These are phyloP conservation scores for Heteromyza rotundicornis DNA, from an alignment of 2,888 invertebrate species.

Conservation along the genomic window DNA sequence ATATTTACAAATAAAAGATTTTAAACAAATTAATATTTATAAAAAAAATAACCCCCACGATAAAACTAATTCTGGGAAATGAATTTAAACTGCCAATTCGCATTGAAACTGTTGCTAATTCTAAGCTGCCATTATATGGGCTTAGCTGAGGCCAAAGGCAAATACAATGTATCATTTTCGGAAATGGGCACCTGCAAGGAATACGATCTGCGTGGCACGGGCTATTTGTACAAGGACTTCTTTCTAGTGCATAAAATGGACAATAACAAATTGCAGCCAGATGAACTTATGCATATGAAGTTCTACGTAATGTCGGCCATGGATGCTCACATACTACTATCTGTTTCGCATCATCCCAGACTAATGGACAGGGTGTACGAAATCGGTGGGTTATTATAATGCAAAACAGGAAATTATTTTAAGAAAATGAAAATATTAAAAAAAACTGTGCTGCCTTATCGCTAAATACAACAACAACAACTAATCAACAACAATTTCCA, in stretches of 20 bases:
- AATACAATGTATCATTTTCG: slow-evolving; percentile 52
- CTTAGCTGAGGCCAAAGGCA: slow-evolving; percentile 28
- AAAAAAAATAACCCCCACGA: too few relatives aligned
- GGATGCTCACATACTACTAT: slow-evolving; percentile 74
- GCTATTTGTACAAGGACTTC: slow-evolving; percentile 67
- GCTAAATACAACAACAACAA: neutral
- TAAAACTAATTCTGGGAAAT: neutral
- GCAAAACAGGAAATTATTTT: neutral
- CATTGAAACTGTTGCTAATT: slow-evolving; percentile 12
- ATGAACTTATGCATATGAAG: slow-evolving; percentile 67
- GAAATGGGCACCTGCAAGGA: slow-evolving; percentile 65
- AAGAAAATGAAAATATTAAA: neutral
- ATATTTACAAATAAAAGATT: too few relatives aligned
- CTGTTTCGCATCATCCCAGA: slow-evolving; percentile 64
- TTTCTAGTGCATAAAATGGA: slow-evolving; percentile 63
- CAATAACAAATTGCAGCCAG: slow-evolving; percentile 48
- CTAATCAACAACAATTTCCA: neutral
- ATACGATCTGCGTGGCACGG: slow-evolving; percentile 63
- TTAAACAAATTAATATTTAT: too few relatives aligned
- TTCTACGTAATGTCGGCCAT: slow-evolving; percentile 71
- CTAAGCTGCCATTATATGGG: slow-evolving; percentile 14
- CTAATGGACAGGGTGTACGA: slow-evolving; percentile 70
- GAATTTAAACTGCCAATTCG: neutral
- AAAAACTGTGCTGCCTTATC: too few relatives aligned
- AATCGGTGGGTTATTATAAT: slow-evolving; percentile 66